phyloP scores from a whole-genome alignment of 1,140 invertebrate genomes.

The Bombus superbus region DNA sequence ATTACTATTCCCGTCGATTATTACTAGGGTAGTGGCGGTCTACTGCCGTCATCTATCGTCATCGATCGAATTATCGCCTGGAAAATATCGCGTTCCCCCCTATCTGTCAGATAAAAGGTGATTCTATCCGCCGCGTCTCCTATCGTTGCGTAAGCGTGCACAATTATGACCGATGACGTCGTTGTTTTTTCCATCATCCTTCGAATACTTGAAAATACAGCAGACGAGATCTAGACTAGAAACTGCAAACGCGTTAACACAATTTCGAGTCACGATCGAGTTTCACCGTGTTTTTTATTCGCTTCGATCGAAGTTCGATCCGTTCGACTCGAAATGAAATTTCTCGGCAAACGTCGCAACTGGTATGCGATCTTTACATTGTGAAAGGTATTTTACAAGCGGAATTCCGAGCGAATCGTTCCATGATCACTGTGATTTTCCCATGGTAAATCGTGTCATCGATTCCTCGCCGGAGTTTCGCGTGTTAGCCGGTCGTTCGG shows the following conservation, averaged over 20 bases:
- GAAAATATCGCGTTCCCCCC: not conserved
- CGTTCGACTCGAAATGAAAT: not conserved
- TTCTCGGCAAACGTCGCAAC: not conserved
- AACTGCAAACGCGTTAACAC: not conserved
- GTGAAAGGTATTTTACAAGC: not conserved
- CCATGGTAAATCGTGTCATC: slow-evolving; percentile 29
- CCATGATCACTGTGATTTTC: slow-evolving; percentile 28
- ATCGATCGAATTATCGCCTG: not conserved
- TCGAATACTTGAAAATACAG: not conserved
- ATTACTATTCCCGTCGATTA: not conserved
- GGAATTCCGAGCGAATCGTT: slow-evolving; percentile 2
- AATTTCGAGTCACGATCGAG: not conserved
- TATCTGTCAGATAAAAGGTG: no score
- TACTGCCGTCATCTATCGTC: not conserved
- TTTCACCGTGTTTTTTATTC: not conserved
- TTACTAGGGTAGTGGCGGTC: not conserved
- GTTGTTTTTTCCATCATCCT: not conserved
- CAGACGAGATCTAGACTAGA: not conserved
- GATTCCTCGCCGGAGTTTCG: not conserved
- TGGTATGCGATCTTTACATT: not conserved
- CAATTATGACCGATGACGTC: not conserved
- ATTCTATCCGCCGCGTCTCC: no score
- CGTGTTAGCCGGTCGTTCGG: not conserved
- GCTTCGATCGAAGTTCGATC: not conserved
- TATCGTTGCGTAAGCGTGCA: not conserved